Base-by-base conservation (phyloP, 1,140 invertebrate species). In the Anastatus disparis region DNA sequence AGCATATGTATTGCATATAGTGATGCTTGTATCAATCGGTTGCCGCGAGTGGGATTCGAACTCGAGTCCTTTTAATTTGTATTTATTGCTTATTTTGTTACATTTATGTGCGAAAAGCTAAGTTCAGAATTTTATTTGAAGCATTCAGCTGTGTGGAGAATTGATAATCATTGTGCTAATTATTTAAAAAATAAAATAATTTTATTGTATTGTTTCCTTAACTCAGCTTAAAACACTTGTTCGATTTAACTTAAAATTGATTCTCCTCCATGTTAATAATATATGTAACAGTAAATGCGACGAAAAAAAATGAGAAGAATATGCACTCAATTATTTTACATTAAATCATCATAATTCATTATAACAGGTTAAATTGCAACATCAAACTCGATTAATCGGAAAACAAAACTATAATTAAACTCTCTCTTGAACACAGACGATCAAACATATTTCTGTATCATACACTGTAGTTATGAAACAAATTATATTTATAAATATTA, bases 401-500 rank as follows among this genome's bases (percentile, higher is more conserved):
- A 61, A 61, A 40, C n/a, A 42, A 56, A 63, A 74, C 55, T 67
- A 20, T 70, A 53, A 55, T 40, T 66, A 38, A 67, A 42, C 35
- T 63, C 55, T 76, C 50, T 70, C 22, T 74, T 64, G 42, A 76
- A 59, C 22, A 74, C 31, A 64, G 40, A 74, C 59, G 70, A 76
- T 75, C 55, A 72, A 74, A 70, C 42, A 59, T 77, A 74, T 76
- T 78, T 81, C 69, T 81, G 77, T 82, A 82, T 76, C 61, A 78
- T 81, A 80, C 73, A 74, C 71, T 77, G 75, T 77, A 77, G 70
- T 80, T 81, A 80, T 78, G 68, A 76, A 80, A 72, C 65, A 80
- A 82, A 81, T 82, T 81, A 78, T 82, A 79, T 81, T 82, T 80
- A 78, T 78, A 78, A 80, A 76, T 76, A 78, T 78, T 73, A 79